These are phyloP conservation scores for Eupithecia inturbata DNA, from an alignment of 2,888 invertebrate genomes.

Conservation along the genomic window DNA sequence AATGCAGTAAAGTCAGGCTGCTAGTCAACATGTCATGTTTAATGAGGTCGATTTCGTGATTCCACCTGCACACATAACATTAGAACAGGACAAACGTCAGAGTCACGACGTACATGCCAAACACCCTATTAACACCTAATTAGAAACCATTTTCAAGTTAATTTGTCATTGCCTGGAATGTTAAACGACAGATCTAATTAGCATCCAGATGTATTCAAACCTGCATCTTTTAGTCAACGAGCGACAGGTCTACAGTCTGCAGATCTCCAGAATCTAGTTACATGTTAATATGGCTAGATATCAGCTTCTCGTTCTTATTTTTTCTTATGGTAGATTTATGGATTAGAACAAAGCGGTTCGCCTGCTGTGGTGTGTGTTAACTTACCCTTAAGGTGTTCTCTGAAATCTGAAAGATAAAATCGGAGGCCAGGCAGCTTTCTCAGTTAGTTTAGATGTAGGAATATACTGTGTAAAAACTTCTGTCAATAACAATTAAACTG, in stretches of 20 bases:
- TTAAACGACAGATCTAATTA: conserved; percentile 45
- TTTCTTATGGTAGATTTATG: background rate
- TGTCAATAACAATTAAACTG: background rate
- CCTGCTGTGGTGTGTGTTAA: background rate
- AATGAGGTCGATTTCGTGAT: conserved; percentile 37
- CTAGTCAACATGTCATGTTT: background rate
- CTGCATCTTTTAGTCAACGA: background rate
- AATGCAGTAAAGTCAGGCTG: background rate
- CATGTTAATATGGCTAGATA: background rate
- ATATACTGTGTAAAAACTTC: background rate
- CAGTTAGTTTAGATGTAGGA: no score
- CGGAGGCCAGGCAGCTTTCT: background rate
- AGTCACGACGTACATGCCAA: conserved; percentile 55
- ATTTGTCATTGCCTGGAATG: conserved; percentile 52
- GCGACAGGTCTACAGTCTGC: background rate
- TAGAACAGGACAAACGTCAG: conserved; percentile 45
- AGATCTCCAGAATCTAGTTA: background rate
- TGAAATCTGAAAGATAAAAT: background rate
- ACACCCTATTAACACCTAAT: conserved; percentile 58
- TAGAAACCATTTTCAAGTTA: conserved; percentile 61
- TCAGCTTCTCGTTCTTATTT: no score
- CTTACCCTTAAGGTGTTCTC: background rate
- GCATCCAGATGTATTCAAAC: conserved; percentile 34
- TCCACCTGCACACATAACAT: conserved; percentile 32
- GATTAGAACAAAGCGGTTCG: background rate